These are phyloP conservation scores for Tribolium castaneum DNA, from an alignment of 1,140 invertebrate species.

Conservation along the genomic window DNA sequence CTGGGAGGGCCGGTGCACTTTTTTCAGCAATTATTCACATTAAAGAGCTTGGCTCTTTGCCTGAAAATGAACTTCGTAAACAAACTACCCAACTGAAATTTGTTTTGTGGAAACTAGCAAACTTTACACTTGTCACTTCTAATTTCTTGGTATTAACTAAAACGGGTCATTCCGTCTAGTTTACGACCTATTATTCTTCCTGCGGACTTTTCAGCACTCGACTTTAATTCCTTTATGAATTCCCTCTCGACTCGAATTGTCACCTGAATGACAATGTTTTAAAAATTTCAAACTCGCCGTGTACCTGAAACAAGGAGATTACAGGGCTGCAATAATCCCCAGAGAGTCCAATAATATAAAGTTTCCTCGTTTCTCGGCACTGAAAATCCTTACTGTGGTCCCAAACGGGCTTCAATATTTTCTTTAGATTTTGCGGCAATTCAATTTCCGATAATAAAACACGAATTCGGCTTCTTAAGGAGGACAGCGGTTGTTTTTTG, in stretches of 20 bases:
- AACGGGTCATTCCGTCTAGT: slow-evolving; percentile 31
- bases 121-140: slow-evolving; percentile 42
- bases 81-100: slow-evolving; percentile 40
- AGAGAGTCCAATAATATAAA: slow-evolving; percentile 30
- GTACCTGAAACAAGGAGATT: slow-evolving; percentile 13
- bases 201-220: neutral
- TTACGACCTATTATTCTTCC: slow-evolving; percentile 39
- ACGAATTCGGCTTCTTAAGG: slow-evolving; percentile 30
- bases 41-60: slow-evolving; percentile 37
- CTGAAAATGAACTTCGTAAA: slow-evolving; percentile 39
- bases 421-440: slow-evolving; percentile 42
- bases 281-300: too few relatives aligned
- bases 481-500: neutral
- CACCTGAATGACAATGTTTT: neutral
- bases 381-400: slow-evolving; percentile 26
- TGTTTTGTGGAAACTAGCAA: slow-evolving; percentile 42
- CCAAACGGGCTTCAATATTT: slow-evolving; percentile 40
- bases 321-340: neutral
- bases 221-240: slow-evolving; percentile 7
- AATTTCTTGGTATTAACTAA: slow-evolving; percentile 36
- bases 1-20: slow-evolving; percentile 1
- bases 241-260: neutral
- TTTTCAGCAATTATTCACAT: slow-evolving; percentile 35
- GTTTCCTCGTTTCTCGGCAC: slow-evolving; percentile 13
- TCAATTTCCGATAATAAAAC: slow-evolving; percentile 44